phyloP scores from a whole-genome alignment of 2,888 invertebrate species.

The Auanema sp. region DNA sequence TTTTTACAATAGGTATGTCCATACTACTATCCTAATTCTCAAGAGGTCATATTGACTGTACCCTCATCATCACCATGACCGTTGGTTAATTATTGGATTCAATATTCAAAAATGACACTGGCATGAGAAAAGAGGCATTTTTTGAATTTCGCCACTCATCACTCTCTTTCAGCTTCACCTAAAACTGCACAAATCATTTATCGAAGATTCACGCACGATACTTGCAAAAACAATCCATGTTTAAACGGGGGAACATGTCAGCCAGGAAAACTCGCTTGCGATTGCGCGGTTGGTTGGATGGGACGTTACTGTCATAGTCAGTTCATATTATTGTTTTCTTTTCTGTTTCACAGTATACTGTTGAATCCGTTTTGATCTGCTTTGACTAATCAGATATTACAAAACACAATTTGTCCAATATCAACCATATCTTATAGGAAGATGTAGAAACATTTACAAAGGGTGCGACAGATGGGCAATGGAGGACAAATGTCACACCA shows the following conservation, averaged over 20 bases:
- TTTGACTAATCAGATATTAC: not conserved
- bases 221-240: constrained; percentile 54
- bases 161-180: constrained; percentile 23
- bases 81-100: too few relatives aligned
- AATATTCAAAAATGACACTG: too few relatives aligned
- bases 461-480: constrained; percentile 63
- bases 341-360: not conserved
- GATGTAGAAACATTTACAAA: constrained; percentile 64
- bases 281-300: constrained; percentile 62
- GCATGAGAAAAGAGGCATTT: too few relatives aligned
- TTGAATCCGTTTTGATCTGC: not conserved
- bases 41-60: too few relatives aligned
- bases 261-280: constrained; percentile 58
- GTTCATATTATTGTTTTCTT: constrained; percentile 22
- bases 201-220: constrained; percentile 38
- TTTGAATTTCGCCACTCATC: too few relatives aligned
- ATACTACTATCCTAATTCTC: not conserved
- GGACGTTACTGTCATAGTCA: constrained; percentile 62
- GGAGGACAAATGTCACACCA: constrained; percentile 62
- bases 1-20: not conserved
- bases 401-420: not conserved
- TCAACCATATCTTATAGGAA: constrained; percentile 57
- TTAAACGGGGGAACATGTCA: constrained; percentile 58
- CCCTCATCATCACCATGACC: too few relatives aligned
- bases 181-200: constrained; percentile 40